phyloP scores from a whole-genome alignment of 2,797 vertebrate species.

The Gorsachius magnificus region DNA sequence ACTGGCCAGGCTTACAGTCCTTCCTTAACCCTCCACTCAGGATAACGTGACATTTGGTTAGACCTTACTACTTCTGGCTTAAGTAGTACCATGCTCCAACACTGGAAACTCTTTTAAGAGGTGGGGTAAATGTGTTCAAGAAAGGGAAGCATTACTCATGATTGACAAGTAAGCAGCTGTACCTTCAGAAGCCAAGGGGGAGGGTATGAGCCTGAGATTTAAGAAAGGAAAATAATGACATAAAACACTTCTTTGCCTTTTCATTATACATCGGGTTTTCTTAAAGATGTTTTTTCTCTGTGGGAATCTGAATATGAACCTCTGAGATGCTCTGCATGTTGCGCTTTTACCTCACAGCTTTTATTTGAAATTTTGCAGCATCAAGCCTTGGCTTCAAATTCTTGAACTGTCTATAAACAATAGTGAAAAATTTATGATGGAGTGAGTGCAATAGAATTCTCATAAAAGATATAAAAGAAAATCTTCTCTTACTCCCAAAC shows the following conservation, averaged over 20 bases:
- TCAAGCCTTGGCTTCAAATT: neutral
- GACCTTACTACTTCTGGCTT: neutral
- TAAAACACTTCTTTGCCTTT: neutral
- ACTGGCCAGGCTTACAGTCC: neutral
- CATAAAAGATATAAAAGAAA: neutral
- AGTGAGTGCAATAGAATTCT: neutral
- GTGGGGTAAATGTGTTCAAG: neutral
- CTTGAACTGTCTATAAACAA: neutral
- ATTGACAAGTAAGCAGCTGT: neutral
- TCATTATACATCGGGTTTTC: neutral
- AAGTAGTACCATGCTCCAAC: neutral
- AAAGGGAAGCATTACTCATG: neutral
- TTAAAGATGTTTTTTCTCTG: neutral
- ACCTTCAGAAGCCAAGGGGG: neutral
- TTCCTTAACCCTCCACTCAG: neutral
- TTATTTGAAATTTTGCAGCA: neutral
- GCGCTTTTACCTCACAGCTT: neutral
- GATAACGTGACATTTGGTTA: neutral
- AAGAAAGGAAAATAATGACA: neutral
- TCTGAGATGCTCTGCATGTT: neutral
- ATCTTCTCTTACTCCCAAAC: neutral
- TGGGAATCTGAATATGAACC: neutral
- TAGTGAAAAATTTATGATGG: neutral
- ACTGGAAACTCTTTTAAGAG: neutral
- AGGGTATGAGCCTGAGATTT: neutral